Conservation (phyloP, 92 coral and sea anemone genomes). For the Epizoanthus rinbou region DNA sequence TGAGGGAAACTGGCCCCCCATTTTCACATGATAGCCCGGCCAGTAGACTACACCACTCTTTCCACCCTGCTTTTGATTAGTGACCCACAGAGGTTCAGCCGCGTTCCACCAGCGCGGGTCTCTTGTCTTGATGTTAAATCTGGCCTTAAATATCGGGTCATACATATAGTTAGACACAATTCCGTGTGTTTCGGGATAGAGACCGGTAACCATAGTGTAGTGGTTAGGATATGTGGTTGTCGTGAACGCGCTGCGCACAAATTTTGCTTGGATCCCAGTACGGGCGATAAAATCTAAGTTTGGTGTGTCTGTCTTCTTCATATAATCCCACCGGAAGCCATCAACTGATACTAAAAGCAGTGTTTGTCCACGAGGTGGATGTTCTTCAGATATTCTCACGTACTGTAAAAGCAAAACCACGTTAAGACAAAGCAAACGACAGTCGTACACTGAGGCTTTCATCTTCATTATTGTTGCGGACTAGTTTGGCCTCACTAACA, state of each 20-base stretch:
- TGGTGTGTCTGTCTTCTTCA: slow-evolving; percentile 78
- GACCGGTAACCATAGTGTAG: slow-evolving; percentile 85
- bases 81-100: slow-evolving; percentile 88
- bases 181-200: slow-evolving; percentile 92
- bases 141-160: slow-evolving; percentile 66
- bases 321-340: slow-evolving; percentile 93
- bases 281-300: slow-evolving; percentile 69
- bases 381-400: background rate
- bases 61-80: slow-evolving; percentile 83
- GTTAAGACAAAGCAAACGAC: background rate
- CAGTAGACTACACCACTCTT: slow-evolving; percentile 82
- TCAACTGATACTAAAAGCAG: slow-evolving; percentile 84
- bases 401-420: background rate
- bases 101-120: slow-evolving; percentile 91
- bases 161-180: slow-evolving; percentile 87
- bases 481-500: background rate
- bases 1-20: slow-evolving; percentile 59
- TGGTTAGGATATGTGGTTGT: slow-evolving; percentile 87
- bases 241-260: slow-evolving; percentile 77
- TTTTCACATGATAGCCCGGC: slow-evolving; percentile 86
- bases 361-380: slow-evolving; percentile 45
- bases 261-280: slow-evolving; percentile 79
- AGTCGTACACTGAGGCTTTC: background rate
- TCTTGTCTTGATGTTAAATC: slow-evolving; percentile 64
- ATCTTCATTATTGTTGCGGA: background rate